A percentile compares a stretch with the other conserved stretches of the same genome.
These are phyloP conservation scores for Dipodomys stephensi DNA, from an alignment of 2,113 vertebrate species.

Conservation along the genomic window DNA sequence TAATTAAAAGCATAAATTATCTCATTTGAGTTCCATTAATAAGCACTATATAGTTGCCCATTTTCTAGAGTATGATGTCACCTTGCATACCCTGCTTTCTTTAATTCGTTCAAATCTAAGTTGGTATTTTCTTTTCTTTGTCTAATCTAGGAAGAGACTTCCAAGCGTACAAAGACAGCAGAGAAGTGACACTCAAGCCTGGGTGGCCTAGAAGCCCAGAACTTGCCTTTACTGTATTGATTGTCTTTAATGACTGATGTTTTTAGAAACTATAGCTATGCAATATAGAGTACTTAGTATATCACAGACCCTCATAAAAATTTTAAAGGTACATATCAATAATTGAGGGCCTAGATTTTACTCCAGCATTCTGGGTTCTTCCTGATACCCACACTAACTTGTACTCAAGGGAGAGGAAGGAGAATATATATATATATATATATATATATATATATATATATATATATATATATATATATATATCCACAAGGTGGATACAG, in stretches of 20 bases:
- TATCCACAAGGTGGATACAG: neutral
- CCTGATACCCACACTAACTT: neutral
- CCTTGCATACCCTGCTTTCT: neutral
- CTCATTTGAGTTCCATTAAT: neutral
- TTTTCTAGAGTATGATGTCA: neutral
- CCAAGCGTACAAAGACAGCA: neutral
- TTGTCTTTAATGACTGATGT: neutral
- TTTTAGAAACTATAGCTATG: neutral
- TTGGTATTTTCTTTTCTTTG: neutral
- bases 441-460: neutral
- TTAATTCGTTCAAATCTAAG: neutral
- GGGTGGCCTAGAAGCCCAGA: neutral
- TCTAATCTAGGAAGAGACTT: neutral
- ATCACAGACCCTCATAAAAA: neutral
- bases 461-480: too few species aligned
- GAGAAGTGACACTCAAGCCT: neutral
- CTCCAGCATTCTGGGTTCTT: neutral
- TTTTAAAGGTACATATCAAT: constrained; percentile 36
- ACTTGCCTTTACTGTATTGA: neutral
- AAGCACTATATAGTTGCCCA: neutral
- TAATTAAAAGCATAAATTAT: neutral
- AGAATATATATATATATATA: neutral
- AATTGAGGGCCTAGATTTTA: neutral
- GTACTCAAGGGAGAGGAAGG: neutral
- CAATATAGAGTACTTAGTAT: neutral